These are phyloP conservation scores for Psammodynastes pulverulentus DNA, from an alignment of 2,113 vertebrate species.

Conservation along the genomic window DNA sequence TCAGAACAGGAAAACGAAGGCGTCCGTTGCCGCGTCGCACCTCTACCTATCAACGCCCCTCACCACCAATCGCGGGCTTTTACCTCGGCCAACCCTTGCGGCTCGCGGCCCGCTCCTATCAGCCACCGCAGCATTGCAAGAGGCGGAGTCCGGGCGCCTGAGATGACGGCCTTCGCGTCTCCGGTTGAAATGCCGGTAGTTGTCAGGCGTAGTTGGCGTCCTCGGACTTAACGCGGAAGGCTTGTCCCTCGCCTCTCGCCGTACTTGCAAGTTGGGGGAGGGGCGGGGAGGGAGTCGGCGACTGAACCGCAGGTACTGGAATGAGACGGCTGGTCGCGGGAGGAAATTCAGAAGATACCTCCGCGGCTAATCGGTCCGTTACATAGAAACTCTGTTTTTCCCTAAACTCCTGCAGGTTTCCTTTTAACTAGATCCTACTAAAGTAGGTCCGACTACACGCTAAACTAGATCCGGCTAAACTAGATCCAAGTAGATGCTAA, in stretches of 20 bases:
- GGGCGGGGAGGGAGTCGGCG: background rate
- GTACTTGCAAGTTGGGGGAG: background rate
- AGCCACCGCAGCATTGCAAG: conserved; percentile 88
- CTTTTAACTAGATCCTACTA: background rate
- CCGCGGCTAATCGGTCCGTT: background rate
- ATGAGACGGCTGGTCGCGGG: rapidly evolving
- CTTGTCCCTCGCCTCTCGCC: background rate
- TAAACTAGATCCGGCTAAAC: no score
- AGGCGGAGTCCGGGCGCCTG: background rate
- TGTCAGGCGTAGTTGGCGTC: no score
- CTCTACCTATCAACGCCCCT: no score
- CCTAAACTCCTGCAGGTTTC: background rate
- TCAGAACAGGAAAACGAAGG: background rate
- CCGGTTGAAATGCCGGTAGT: background rate
- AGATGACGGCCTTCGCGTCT: background rate
- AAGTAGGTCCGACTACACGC: no score
- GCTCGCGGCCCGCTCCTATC: conserved; percentile 85
- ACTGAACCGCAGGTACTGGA: background rate
- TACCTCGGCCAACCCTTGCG: conserved; percentile 84
- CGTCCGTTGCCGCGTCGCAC: background rate
- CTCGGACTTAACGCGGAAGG: background rate
- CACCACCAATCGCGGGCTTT: background rate
- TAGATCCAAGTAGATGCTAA: no score
- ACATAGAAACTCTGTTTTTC: background rate
- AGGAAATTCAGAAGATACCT: background rate